Evolutionary conservation across 1,140 invertebrate species (phyloP), one percentile per base, ranked within the genome.

Genomic region (Orussus abietinus): DNA sequence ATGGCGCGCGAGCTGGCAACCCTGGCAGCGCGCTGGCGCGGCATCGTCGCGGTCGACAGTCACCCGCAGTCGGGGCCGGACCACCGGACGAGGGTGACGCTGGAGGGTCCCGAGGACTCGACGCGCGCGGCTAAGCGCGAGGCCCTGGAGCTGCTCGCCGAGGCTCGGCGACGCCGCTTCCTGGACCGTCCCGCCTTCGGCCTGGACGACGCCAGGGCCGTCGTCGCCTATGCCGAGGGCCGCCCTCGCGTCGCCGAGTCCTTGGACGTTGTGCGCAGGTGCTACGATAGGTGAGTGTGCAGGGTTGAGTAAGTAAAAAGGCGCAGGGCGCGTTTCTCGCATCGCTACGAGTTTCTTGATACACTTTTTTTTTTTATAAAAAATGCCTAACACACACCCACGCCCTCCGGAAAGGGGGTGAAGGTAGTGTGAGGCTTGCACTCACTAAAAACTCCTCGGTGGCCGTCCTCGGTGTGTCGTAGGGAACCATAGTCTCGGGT

Each of bases 31-130:
- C 64, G 70, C 35, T 83, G 75, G 63, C 70, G 75, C 35, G 52
- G 60, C 11, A 49, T 49, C 28, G 81, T 86, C 3, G 66, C 64
- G 25, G 76, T 88, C 58, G 85, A 84, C 17, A 86, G 83, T 38
- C 87, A 88, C 65, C 84, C 84, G 9, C 75, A 79, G 33, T 53
- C 64, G 38, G 76, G 78, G 55, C 51, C 58, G 7, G 21, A 51
- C 26, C 58, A 55, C 47, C 55, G 53, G 28, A 78, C 76, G 11
- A 66, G 62, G 43, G 63, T 80, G 3, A 76, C 71, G 1, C 49
- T 80, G 30, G 77, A 79, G 37, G 66, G 72, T n/a, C 30, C 41
- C 10, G 30, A 51, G 5, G 46, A 57, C 6, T 49, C 53, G 6
- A 49, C 68, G 25, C 35, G 70, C 1, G 42, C 57, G 30, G 72